Evolutionary conservation across 2,113 vertebrate species (phyloP), one percentile per base, ranked within the genome.

Genomic region (Trichechus manatus): DNA sequence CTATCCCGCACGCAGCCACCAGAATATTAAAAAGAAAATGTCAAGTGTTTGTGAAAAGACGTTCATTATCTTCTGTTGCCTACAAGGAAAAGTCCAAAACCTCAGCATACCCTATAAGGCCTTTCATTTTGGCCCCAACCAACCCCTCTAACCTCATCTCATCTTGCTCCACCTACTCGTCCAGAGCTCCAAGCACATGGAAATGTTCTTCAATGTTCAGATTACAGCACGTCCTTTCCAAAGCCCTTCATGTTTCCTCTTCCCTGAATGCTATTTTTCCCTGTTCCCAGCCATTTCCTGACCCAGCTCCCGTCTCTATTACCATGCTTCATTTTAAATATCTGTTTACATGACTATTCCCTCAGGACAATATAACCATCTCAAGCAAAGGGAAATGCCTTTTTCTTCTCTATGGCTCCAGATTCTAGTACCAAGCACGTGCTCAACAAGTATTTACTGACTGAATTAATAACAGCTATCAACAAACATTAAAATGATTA

Each of bases 281-380:
- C 36, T 36, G 9, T 91, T 93, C 63, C 59, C 10, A 81, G 22
- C n/a, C 89, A 93, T 22, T 70, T 88, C 47, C 87, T 91, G 87
- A 74, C 25, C 59, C 59, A 83, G 61, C 25, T 91, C 47, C 39
- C 68, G 85, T 92, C 53, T 89, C 53, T 84, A 89, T 23, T 17
- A 93, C n/a, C 56, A 91, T 22, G 66, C 1, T 19, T 11, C 47
- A 77, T 81, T 88, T 93, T 75, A 94, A 94, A 72, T 78, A 88
- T 74, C 29, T 80, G 53, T 82, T 81, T 50, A 53, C 31, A 33
- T 29, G 5, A 83, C 20, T 89, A 36, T 78, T 89, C 29, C 33
- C 56, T 77, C 70, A 70, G 85, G 42, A 82, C 83, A 92, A 87
- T n/a, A 33, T 36, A 42, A 89, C n/a, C 47, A 68, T 44, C 27